These are phyloP conservation scores for Nemurella pictetii DNA, from an alignment of 2,888 invertebrate species.

Conservation along the genomic window DNA sequence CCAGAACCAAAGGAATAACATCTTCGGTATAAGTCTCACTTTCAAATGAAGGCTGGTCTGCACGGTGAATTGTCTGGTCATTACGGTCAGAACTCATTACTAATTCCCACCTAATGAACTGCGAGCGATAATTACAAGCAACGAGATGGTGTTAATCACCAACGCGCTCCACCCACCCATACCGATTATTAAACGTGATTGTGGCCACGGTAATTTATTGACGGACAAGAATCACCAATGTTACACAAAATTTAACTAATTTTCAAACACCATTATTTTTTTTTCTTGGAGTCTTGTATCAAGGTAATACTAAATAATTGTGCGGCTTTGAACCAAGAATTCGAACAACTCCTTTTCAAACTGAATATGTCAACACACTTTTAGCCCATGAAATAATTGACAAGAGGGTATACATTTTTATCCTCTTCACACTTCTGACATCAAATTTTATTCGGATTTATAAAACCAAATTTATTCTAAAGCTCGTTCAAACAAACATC, in stretches of 20 bases:
- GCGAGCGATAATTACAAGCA: conserved; percentile 22
- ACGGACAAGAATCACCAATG: background rate
- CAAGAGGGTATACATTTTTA: background rate
- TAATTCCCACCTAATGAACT: conserved; percentile 31
- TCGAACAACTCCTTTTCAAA: too few relatives aligned
- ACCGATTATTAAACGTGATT: conserved; percentile 22
- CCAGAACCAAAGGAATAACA: too few relatives aligned
- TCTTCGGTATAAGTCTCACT: too few relatives aligned
- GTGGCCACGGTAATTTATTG: background rate
- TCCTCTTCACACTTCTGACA: background rate
- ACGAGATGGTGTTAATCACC: conserved; percentile 25
- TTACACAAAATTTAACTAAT: too few relatives aligned
- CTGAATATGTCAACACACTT: too few relatives aligned
- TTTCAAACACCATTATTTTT: too few relatives aligned
- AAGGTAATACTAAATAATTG: too few relatives aligned
- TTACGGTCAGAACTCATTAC: background rate
- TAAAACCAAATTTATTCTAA: background rate
- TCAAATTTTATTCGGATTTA: background rate
- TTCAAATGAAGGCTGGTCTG: background rate
- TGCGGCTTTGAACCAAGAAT: too few relatives aligned
- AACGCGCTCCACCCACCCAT: background rate
- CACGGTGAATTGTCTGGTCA: background rate
- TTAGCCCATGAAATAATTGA: background rate
- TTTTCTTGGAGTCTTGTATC: too few relatives aligned
- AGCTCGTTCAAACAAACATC: background rate